phyloP scores from a whole-genome alignment of 2,888 invertebrate genomes.

The Crocallis elinguaria region DNA sequence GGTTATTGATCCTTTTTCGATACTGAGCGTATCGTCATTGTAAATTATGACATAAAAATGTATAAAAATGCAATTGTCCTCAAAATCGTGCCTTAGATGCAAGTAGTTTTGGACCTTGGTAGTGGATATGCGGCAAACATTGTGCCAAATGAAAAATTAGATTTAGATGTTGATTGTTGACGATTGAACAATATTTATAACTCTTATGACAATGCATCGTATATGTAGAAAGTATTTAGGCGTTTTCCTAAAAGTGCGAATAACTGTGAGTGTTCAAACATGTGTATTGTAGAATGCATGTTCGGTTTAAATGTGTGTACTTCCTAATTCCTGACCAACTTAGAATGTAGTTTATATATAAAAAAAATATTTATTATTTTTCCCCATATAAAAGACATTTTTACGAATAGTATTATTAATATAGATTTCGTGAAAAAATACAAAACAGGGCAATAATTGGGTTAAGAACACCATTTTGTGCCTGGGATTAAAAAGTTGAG shows the following conservation, averaged over 20 bases:
- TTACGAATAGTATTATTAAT: slow-evolving; percentile 85
- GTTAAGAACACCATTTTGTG: slow-evolving; percentile 81
- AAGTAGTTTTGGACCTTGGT: slow-evolving; percentile 54
- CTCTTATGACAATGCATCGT: slow-evolving; percentile 47
- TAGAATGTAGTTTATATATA: slow-evolving; percentile 73
- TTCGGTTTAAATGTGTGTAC: slow-evolving; percentile 56
- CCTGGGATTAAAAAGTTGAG: slow-evolving; percentile 64
- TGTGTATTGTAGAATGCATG: slow-evolving; percentile 32
- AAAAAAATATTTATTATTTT: slow-evolving; percentile 75
- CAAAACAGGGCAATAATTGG: slow-evolving; percentile 74
- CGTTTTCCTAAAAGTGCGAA: slow-evolving; percentile 47
- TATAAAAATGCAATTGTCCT: slow-evolving; percentile 45
- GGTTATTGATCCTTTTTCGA: no score
- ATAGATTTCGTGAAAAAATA: slow-evolving; percentile 76
- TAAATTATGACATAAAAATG: neutral
- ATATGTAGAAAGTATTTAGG: slow-evolving; percentile 39
- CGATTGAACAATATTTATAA: slow-evolving; percentile 45
- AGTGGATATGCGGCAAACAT: slow-evolving; percentile 53
- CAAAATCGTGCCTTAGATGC: slow-evolving; percentile 76
- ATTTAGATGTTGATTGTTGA: slow-evolving; percentile 39
- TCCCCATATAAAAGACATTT: slow-evolving; percentile 82
- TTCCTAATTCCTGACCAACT: slow-evolving; percentile 81
- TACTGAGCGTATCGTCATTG: no score
- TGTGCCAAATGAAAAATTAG: slow-evolving; percentile 64
- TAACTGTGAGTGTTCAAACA: slow-evolving; percentile 24